Percentiles rank a stretch among this genome's conserved stretches.
Evolutionary conservation across 2,797 vertebrate genomes (phyloP).

Genomic region (Zenarchopterus dispar): DNA sequence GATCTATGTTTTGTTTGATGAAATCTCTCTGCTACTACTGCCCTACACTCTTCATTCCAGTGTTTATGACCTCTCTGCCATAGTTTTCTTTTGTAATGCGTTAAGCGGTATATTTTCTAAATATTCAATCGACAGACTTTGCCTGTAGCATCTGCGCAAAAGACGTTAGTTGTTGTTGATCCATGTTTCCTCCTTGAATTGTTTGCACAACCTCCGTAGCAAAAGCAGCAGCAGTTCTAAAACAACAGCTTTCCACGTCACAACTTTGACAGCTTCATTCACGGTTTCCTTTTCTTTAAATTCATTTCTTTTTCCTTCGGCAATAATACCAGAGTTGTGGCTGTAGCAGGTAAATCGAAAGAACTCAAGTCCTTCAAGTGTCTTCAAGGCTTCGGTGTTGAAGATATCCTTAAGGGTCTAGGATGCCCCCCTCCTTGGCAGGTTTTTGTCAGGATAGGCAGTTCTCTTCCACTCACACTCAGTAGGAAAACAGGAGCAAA

Average conservation of each 20-base stretch:
- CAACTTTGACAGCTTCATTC: constrained; percentile 67
- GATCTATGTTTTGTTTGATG: constrained; percentile 81
- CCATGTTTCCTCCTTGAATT: constrained; percentile 50
- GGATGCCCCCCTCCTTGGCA: constrained; percentile 34
- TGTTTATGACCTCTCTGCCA: constrained; percentile 52
- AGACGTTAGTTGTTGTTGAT: constrained; percentile 40
- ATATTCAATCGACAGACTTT: constrained; percentile 49
- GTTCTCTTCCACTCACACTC: constrained; percentile 48
- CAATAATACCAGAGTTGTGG: constrained; percentile 82
- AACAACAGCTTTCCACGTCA: constrained; percentile 61
- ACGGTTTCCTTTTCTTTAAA: constrained; percentile 57
- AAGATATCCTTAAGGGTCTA: constrained; percentile 44
- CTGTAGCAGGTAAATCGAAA: constrained; percentile 78
- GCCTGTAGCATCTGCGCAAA: constrained; percentile 63
- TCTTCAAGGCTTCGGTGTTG: constrained; percentile 57
- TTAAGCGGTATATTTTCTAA: constrained; percentile 48
- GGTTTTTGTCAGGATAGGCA: constrained; percentile 52
- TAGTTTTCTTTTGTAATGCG: constrained; percentile 53
- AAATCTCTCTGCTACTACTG: constrained; percentile 82
- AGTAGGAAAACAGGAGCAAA: constrained; percentile 28
- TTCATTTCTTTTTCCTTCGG: constrained; percentile 65
- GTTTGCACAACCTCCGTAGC: constrained; percentile 77
- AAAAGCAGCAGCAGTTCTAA: constrained; percentile 60
- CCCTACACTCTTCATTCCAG: constrained; percentile 72
- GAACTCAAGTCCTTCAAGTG: constrained; percentile 49